phyloP scores from a whole-genome alignment of 92 coral and sea anemone species.

The Siderastrea radians region DNA sequence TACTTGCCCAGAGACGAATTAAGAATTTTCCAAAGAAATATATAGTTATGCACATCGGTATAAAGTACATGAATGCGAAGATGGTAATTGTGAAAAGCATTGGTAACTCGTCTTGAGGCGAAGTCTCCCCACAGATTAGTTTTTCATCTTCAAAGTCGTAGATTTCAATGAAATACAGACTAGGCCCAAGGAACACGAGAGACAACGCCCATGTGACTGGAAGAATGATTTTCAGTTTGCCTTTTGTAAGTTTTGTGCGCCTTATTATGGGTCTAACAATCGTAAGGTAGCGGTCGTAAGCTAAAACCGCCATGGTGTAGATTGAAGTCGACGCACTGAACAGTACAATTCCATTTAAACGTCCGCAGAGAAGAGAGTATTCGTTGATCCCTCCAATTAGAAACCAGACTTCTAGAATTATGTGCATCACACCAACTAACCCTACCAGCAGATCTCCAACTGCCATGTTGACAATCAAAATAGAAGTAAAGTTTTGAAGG shows the following conservation, averaged over 20 bases:
- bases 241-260: constrained; percentile 49
- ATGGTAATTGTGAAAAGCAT: constrained; percentile 47
- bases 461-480: constrained; percentile 76
- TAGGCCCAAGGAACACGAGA: constrained; percentile 28
- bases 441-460: constrained; percentile 74
- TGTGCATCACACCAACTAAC: constrained; percentile 61
- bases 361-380: constrained; percentile 44
- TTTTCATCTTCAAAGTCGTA: constrained; percentile 18
- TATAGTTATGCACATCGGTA: constrained; percentile 63
- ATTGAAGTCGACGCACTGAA: constrained; percentile 73
- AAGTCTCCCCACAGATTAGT: constrained; percentile 76
- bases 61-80: constrained; percentile 61
- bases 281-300: constrained; percentile 71
- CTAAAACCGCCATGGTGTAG: constrained; percentile 69
- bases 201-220: constrained; percentile 70
- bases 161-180: constrained; percentile 38
- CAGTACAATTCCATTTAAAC: constrained; percentile 43
- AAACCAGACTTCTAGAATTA: constrained; percentile 38
- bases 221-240: constrained; percentile 53
- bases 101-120: constrained; percentile 60
- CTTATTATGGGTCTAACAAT: constrained; percentile 66
- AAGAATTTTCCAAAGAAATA: constrained; percentile 31
- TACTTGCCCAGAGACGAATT: constrained; percentile 63
- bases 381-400: not conserved
- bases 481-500: constrained; percentile 71